Base-by-base conservation (phyloP, 2,797 vertebrate genomes). In the Carapus acus region DNA sequence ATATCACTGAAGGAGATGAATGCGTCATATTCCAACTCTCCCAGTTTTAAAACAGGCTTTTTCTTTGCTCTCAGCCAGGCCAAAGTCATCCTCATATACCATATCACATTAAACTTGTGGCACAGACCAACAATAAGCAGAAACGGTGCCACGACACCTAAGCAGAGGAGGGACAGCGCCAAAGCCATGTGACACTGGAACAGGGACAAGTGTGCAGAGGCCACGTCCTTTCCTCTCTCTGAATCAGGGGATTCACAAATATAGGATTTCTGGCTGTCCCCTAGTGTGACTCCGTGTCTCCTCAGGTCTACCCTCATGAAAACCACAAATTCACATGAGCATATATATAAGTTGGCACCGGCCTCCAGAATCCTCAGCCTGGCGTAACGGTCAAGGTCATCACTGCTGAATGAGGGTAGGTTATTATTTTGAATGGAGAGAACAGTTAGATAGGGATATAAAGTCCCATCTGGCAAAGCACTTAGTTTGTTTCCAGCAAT, bases 1-100 rank as follows among this genome's bases (percentile, higher is more conserved):
- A 52, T 83, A 50, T 91, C 85, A 1, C 88, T 90, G 81, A 88
- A 90, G n/a, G 88, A 90, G 40, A 91, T 80, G 36, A 91, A 91
- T 1, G 84, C 88, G 0, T 91, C 85, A 0, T 85, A 90, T 67
- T 74, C 63, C 1, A 86, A 5, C 46, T 14, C 0, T 38, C 67
- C 9, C 54, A 72, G 71, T 46, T 71, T 65, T 78, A 87, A 38
- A 27, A 62, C 61, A 2, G 56, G 62, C 49, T 88, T 90, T 54
- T 80, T 84, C 69, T 90, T 90, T 22, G 86, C 88, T 54, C 55
- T 84, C 2, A 89, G 78, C 88, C 88, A 90, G 0, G 85, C 82
- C 82, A 86, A 91, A 4, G 75, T 90, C 89, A 91, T 90, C 43
- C 67, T 74, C 39, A 89, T 5, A 45, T 90, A 89, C 89, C 88